Conservation (phyloP, 2,888 invertebrate species). For the Drosophila ezoana region DNA sequence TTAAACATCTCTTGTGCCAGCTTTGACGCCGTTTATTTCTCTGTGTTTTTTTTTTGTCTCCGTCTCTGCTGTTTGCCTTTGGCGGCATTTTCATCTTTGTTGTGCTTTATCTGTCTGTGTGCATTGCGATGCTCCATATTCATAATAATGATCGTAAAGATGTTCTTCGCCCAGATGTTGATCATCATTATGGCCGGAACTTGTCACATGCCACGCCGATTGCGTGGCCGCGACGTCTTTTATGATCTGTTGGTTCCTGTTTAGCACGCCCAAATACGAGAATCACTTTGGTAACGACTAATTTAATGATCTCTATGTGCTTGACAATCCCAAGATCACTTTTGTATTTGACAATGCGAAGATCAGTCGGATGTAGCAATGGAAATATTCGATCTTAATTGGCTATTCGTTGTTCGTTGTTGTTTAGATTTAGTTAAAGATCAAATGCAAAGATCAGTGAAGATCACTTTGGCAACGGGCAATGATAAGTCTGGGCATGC, state of each 20-base stretch:
- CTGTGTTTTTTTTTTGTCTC: neutral
- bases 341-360: neutral
- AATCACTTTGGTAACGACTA: conserved; percentile 3
- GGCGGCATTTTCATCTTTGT: conserved; percentile 74
- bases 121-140: conserved; percentile 67
- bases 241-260: conserved; percentile 66
- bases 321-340: neutral
- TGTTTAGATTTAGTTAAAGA: too few species aligned
- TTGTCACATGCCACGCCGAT: conserved; percentile 69
- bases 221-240: conserved; percentile 45
- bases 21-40: conserved; percentile 64
- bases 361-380: neutral
- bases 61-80: conserved; percentile 53
- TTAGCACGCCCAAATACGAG: conserved; percentile 28
- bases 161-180: conserved; percentile 40
- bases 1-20: conserved; percentile 67
- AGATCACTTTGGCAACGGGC: neutral
- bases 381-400: too few species aligned
- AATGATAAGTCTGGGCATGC: neutral
- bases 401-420: too few species aligned
- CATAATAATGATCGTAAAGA: conserved; percentile 57
- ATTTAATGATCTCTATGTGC: too few species aligned
- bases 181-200: conserved; percentile 73
- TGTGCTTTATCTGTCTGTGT: conserved; percentile 51
- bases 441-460: neutral